Conservation (phyloP, 2,113 vertebrate species). For the Macroglossus sobrinus region DNA sequence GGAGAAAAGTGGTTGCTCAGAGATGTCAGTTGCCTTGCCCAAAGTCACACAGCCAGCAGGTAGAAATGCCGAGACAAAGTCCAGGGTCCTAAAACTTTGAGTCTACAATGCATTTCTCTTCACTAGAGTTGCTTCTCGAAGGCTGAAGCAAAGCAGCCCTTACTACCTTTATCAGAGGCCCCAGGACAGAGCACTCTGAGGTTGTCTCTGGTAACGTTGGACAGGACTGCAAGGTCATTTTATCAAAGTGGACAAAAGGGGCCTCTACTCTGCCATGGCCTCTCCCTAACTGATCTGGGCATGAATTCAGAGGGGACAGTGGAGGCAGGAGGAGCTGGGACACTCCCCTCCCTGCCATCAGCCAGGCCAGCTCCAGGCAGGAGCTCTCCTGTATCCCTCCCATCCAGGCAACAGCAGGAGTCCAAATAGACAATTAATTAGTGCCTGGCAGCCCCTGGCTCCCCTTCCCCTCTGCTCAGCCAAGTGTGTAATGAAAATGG, state of each 20-base stretch:
- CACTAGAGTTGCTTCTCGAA: background rate
- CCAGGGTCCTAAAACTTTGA: background rate
- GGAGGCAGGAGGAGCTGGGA: constrained; percentile 9
- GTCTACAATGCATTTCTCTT: background rate
- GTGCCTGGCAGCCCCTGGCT: constrained; percentile 70
- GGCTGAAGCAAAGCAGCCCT: background rate
- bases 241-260: background rate
- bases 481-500: constrained; percentile 95
- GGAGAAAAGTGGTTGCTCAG: background rate
- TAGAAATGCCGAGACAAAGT: background rate
- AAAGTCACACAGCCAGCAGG: background rate
- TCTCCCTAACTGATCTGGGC: background rate
- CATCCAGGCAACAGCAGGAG: constrained; percentile 80
- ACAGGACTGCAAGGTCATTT: background rate
- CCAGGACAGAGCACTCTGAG: background rate
- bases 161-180: background rate
- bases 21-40: background rate
- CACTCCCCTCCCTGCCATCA: background rate
- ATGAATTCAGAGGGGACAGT: background rate
- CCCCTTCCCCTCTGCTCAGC: constrained; percentile 85
- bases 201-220: background rate
- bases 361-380: constrained; percentile 67
- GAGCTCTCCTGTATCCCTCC: constrained; percentile 68
- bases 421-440: constrained; percentile 87
- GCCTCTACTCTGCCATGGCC: background rate